Evolutionary conservation across 2,888 invertebrate species (phyloP), one percentile per base, ranked within the genome.

Genomic region (Hyles lineata): DNA sequence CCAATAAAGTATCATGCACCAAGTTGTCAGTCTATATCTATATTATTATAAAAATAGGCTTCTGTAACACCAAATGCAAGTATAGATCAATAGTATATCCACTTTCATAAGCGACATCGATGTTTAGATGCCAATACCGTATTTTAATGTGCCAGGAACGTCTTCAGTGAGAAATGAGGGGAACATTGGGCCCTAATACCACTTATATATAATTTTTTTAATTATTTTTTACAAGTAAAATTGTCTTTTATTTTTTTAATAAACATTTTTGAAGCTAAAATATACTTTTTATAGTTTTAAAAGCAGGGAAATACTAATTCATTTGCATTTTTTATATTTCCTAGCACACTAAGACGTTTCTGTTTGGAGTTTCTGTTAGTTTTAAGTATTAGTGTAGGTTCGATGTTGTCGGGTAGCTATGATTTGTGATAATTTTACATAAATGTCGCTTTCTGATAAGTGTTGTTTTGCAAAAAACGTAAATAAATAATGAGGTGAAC

Each of bases 381-480:
- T 67, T 43, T 67, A 67, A 67, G 35, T 35, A 67, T 43, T 67
- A 62, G 62, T 62, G 63, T 67, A 67, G 35, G 63, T 21, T 67
- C 21, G 63, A 67, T 67, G 63, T 63, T 63, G 43, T 67, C 43
- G 43, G 63, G 23, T 67, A 23, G 43, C 6, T 67, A 67, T 67
- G 21, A 23, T 67, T 67, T 67, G 43, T 67, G 63, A 67, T 67
- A 67, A 67, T 43, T 67, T 67, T 67, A 67, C 63, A 67, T 67
- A 67, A 67, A 43, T 67, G 67, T 67, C 67, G 43, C 50, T 50
- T 67, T 67, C 43, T 67, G 63, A 50, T 50, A 67, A 50, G 67
- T 67, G 67, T 67, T 67, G 43, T 67, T 67, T 67, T 50, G 67
- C 50, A 67, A 62, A 32, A 62, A 62, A 35, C 32, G 19, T 62